Evolutionary conservation across 2,888 invertebrate genomes (phyloP).

Genomic region (Athalia circularis): DNA sequence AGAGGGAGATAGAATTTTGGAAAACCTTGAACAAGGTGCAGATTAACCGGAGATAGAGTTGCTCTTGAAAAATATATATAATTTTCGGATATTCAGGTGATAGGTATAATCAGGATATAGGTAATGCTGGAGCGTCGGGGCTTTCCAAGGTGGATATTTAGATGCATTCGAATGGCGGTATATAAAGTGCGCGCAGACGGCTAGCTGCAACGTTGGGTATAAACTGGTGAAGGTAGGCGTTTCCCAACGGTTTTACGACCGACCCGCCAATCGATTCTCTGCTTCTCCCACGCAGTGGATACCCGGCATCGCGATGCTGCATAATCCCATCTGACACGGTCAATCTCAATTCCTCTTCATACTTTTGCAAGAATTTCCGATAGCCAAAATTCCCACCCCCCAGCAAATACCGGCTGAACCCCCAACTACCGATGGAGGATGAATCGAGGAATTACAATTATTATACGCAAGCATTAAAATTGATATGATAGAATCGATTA

Average conservation of each 20-base stretch:
- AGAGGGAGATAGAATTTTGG: slow-evolving; percentile 11
- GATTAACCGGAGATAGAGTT: too few relatives aligned
- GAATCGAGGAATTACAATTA: too few relatives aligned
- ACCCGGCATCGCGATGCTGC: slow-evolving; percentile 41
- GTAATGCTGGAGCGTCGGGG: not conserved
- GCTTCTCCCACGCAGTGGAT: slow-evolving; percentile 61
- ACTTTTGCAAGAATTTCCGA: not conserved
- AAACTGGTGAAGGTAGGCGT: slow-evolving; percentile 56
- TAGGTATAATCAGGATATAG: not conserved
- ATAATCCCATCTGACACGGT: slow-evolving; percentile 37
- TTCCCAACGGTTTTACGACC: slow-evolving; percentile 55
- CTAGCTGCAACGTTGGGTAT: slow-evolving; percentile 33
- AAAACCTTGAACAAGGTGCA: too few relatives aligned
- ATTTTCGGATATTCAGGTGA: not conserved
- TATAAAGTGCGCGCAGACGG: not conserved
- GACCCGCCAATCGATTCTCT: slow-evolving; percentile 68
- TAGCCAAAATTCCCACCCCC: not conserved
- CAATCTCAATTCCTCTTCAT: slow-evolving; percentile 20
- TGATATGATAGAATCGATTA: too few relatives aligned
- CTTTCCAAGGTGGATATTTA: not conserved
- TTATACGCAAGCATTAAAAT: too few relatives aligned
- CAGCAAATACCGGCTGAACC: not conserved
- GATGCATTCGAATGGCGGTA: slow-evolving; percentile 40
- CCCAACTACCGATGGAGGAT: too few relatives aligned
- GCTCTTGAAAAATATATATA: too few relatives aligned